Evolutionary conservation across 2,888 invertebrate genomes (phyloP).

Genomic region (Drosophila hamatofila): DNA sequence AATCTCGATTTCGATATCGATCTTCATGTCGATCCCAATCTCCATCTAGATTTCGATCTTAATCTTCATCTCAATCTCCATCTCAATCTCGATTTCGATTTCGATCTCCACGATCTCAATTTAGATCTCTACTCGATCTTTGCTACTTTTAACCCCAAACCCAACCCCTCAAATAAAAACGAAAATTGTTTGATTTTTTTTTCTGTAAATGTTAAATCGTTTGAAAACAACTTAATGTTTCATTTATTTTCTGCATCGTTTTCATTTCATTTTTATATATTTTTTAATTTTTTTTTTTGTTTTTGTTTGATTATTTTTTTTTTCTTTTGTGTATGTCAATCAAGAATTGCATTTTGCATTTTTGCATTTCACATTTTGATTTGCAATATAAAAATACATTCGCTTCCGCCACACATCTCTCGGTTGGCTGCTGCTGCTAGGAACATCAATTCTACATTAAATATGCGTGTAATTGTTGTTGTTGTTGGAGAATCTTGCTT

Average conservation of each 20-base stretch:
- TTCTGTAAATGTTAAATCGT: slow-evolving; percentile 54
- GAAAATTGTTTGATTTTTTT: slow-evolving; percentile 23
- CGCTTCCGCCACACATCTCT: slow-evolving; percentile 7
- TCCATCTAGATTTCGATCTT: not conserved
- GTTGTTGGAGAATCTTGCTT: slow-evolving; percentile 21
- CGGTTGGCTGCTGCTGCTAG: slow-evolving; percentile 39
- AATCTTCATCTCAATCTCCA: not conserved
- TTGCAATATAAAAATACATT: slow-evolving; percentile 47
- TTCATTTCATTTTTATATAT: slow-evolving; percentile 29
- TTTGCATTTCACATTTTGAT: slow-evolving; percentile 19
- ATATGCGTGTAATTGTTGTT: slow-evolving; percentile 18
- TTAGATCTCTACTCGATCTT: not conserved
- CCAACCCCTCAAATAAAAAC: slow-evolving; percentile 28
- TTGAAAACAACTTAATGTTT: slow-evolving; percentile 68
- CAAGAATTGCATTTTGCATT: slow-evolving; percentile 18
- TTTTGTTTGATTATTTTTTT: slow-evolving; percentile 11
- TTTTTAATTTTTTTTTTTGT: slow-evolving; percentile 8
- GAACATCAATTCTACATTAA: slow-evolving; percentile 51
- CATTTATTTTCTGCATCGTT: slow-evolving; percentile 53
- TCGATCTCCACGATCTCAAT: not conserved
- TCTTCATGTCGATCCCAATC: not conserved
- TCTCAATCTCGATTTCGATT: not conserved
- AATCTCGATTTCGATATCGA: not conserved
- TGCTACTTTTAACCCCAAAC: not conserved
- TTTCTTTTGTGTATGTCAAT: slow-evolving; percentile 10